Conservation (phyloP, 2,888 invertebrate genomes). For the Coecobrya sp. region DNA sequence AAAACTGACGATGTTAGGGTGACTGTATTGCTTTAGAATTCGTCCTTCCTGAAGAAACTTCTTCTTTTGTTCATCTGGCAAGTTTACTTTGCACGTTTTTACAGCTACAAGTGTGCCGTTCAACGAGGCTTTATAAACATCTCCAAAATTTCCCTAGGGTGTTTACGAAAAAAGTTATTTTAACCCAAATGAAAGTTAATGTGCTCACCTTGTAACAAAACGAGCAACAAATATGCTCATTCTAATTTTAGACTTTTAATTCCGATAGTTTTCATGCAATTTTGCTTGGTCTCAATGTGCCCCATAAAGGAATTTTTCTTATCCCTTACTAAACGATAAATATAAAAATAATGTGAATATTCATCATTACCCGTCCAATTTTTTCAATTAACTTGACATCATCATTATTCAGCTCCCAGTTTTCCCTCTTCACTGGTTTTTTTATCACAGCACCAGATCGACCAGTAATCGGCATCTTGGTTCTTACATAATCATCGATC, state of each 20-base stretch:
- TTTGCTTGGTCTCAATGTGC: neutral
- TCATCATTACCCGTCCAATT: conserved; percentile 94
- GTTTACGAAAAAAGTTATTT: neutral
- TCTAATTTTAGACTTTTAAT: no score
- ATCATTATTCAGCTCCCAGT: conserved; percentile 98
- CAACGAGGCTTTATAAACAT: conserved; percentile 97
- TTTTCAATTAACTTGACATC: conserved; percentile 97
- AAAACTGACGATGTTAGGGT: conserved; percentile 98
- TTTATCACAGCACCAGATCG: conserved; percentile 96
- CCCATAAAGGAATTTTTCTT: neutral
- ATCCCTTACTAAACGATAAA: neutral
- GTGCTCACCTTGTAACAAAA: no score
- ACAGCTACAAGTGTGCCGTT: conserved; percentile 97
- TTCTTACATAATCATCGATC: conserved; percentile 95
- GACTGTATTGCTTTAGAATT: conserved; percentile 96
- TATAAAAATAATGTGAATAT: neutral
- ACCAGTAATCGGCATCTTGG: conserved; percentile 96
- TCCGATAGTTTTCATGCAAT: no score
- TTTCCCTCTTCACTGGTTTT: conserved; percentile 95
- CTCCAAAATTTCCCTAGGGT: conserved; percentile 97
- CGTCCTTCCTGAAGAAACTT: conserved; percentile 98
- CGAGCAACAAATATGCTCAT: neutral
- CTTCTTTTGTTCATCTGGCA: conserved; percentile 97
- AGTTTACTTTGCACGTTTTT: conserved; percentile 97
- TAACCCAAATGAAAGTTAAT: no score